Evolutionary conservation across 2,888 invertebrate genomes (phyloP).

Genomic region (Yponomeuta evonymella): DNA sequence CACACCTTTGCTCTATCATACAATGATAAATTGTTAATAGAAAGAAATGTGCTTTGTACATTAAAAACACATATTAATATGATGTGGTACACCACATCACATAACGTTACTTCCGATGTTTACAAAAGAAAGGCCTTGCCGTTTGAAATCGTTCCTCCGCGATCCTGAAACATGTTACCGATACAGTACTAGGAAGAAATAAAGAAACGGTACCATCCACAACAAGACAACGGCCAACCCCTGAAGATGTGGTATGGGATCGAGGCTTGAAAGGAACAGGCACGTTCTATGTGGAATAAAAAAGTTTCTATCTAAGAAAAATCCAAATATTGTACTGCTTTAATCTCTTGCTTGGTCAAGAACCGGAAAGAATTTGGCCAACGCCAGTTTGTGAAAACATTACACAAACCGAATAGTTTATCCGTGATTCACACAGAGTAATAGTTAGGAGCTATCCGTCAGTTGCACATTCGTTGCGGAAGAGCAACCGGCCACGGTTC

Average conservation of each 20-base stretch:
- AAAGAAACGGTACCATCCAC: no score
- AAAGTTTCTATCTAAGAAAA: no score
- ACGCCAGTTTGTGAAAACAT: not conserved
- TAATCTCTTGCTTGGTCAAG: no score
- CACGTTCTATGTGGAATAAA: no score
- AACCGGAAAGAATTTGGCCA: not conserved
- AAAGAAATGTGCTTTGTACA: no score
- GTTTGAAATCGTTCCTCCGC: not conserved
- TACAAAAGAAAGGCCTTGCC: not conserved
- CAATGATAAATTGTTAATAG: no score
- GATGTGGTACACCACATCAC: not conserved
- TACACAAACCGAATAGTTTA: not conserved
- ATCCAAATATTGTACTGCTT: no score
- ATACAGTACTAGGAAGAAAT: no score
- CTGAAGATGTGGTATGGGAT: no score
- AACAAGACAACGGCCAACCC: no score
- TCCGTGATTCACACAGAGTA: not conserved
- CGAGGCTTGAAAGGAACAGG: no score
- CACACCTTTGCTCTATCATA: no score
- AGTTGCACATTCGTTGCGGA: not conserved
- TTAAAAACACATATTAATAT: not conserved
- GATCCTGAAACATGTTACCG: not conserved
- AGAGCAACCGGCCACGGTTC: slow-evolving; percentile 8
- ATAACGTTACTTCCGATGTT: not conserved
- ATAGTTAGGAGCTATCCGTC: not conserved